These are phyloP conservation scores for Madoqua kirkii DNA, from an alignment of 2,113 vertebrate genomes.

Conservation along the genomic window DNA sequence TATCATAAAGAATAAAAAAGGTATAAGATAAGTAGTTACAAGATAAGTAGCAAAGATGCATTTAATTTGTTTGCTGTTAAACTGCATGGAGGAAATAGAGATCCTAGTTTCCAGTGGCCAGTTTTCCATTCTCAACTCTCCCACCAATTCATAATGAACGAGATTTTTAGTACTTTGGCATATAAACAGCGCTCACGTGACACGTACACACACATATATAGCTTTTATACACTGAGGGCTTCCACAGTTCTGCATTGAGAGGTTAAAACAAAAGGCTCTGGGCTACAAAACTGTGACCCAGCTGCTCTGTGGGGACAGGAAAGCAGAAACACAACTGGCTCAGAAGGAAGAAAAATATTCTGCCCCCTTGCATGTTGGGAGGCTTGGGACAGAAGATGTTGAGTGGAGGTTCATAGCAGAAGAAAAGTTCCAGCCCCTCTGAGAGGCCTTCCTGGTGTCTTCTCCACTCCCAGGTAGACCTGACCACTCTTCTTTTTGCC, in stretches of 20 bases:
- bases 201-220: too few relatives aligned
- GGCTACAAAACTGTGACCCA: background rate
- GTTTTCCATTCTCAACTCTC: background rate
- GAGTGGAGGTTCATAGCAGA: background rate
- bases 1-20: background rate
- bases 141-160: background rate
- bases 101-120: background rate
- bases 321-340: background rate
- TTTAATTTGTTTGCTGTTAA: background rate
- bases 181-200: fast-evolving
- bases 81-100: background rate
- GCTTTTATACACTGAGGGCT: background rate
- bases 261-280: background rate
- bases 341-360: background rate
- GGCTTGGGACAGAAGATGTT: background rate
- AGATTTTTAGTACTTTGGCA: background rate
- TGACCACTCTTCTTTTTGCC: background rate
- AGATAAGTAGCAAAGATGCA: background rate
- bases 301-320: background rate
- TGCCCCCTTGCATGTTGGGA: background rate
- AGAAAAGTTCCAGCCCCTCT: background rate
- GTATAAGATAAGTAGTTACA: background rate
- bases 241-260: background rate
- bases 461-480: too few relatives aligned
- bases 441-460: background rate